Evolutionary conservation across 1,140 invertebrate species (phyloP), one percentile per base, ranked within the genome.

Genomic region (Drosophila parabipectinata): DNA sequence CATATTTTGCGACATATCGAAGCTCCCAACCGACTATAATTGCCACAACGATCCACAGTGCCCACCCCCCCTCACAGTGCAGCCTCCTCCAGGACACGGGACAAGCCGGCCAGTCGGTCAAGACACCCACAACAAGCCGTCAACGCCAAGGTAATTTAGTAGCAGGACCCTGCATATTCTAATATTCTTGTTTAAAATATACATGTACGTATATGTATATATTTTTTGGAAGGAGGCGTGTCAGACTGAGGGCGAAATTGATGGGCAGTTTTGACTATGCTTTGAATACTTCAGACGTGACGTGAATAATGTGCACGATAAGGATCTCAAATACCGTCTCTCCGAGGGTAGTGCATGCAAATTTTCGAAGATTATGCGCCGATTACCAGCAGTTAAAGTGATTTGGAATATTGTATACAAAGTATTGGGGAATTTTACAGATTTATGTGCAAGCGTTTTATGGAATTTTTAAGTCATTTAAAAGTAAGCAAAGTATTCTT

Each of bases 291-390:
- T 79, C 78, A 88, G 81, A 91, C 90, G 90, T 91, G 90, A 91
- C 82, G 77, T 90, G 89, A 89, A 91, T 91, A 91, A 91, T 91
- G 83, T 83, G 73, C 50, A 59, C 61, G 84, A 90, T 87, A 87
- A 90, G 82, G 67, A 91, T 91, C 82, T 81, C 73, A 78, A 91
- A 78, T 83, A 62, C 84, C 79, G 57, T 67, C 69, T 44, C 51
- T 75, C 28, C 41, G 44, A 72, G 69, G 71, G 67, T 63, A 67
- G 82, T 63, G 76, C 79, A 91, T 91, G 90, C 90, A 91, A 91
- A 91, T 91, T 91, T 91, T 76, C 48, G 53, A 80, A 91, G 89
- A 91, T 91, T 87, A 91, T 80, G 67, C 79, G 67, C 67, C 85
- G 89, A 91, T 91, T 91, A 91, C 80, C 68, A 74, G 85, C 77